These are phyloP conservation scores for Tetragonula clypearis DNA, from an alignment of 1,140 invertebrate species.

Conservation along the genomic window DNA sequence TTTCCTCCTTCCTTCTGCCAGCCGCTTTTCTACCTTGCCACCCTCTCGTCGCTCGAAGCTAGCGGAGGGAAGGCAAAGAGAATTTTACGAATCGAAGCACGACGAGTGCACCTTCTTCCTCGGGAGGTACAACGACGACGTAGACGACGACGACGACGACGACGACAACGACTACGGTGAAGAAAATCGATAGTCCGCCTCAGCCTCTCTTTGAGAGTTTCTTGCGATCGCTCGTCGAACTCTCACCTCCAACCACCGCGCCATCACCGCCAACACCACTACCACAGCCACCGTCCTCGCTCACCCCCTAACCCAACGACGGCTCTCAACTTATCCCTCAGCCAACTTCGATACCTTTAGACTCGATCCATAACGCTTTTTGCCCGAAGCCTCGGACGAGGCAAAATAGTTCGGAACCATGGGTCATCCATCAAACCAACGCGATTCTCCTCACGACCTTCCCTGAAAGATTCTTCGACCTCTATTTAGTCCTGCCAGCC, in stretches of 20 bases:
- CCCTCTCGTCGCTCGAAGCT: conserved; percentile 34
- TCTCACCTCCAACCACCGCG: conserved; percentile 59
- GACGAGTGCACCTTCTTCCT: conserved; percentile 54
- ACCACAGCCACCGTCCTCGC: not conserved
- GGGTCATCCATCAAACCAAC: conserved; percentile 67
- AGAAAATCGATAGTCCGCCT: conserved; percentile 66
- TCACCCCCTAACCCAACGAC: conserved; percentile 24
- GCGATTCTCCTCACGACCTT: conserved; percentile 53
- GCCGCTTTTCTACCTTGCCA: conserved; percentile 23
- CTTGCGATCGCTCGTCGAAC: conserved; percentile 68
- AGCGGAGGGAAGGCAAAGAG: conserved; percentile 58
- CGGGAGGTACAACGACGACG: conserved; percentile 17
- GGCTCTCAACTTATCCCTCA: conserved; percentile 60
- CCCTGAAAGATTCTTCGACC: conserved; percentile 53
- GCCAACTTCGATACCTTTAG: conserved; percentile 50
- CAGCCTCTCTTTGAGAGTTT: conserved; percentile 62
- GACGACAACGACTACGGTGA: conserved; percentile 51
- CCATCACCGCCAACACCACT: not conserved
- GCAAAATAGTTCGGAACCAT: conserved; percentile 66
- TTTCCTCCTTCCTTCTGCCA: conserved; percentile 18
- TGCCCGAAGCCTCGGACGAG: conserved; percentile 55
- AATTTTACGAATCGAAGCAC: conserved; percentile 65
- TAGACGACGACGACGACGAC: conserved; percentile 20
- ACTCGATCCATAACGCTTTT: conserved; percentile 67
- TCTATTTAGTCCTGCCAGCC: conserved; percentile 50